These are phyloP conservation scores for Notothenia rossii DNA, from an alignment of 2,113 vertebrate species.

Conservation along the genomic window DNA sequence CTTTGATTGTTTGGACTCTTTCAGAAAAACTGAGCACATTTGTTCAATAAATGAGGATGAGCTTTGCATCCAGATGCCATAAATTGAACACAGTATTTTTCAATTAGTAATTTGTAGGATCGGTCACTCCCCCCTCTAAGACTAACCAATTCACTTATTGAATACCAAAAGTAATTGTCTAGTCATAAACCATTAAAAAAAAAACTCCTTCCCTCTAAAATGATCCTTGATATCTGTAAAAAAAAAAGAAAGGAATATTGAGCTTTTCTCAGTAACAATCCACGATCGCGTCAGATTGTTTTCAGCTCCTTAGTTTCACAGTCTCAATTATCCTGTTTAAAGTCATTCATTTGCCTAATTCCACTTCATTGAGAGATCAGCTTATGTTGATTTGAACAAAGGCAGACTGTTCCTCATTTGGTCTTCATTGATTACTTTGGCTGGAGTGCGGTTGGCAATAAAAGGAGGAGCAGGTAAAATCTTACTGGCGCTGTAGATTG, in stretches of 20 bases:
- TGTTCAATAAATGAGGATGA: background rate
- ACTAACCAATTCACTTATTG: background rate
- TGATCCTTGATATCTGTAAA: background rate
- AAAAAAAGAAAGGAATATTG: background rate
- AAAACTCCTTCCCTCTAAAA: background rate
- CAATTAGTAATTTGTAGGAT: background rate
- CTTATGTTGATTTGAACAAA: background rate
- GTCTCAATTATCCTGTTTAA: background rate
- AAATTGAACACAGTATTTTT: no score
- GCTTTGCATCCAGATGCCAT: background rate
- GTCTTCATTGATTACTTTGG: background rate
- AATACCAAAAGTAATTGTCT: background rate
- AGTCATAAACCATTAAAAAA: background rate
- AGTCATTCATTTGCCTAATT: background rate
- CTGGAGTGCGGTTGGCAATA: conserved; percentile 5
- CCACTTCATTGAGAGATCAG: no score
- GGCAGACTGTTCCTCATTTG: background rate
- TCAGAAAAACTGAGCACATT: background rate
- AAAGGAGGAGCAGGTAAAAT: conserved; percentile 90
- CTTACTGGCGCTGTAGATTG: conserved; percentile 83
- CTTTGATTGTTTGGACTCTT: background rate
- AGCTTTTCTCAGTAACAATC: background rate
- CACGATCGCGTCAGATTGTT: background rate
- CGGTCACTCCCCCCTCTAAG: background rate
- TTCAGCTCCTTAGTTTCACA: background rate